Base-by-base conservation (phyloP, 2,113 vertebrate species). In the Brienomyrus longianalis region DNA sequence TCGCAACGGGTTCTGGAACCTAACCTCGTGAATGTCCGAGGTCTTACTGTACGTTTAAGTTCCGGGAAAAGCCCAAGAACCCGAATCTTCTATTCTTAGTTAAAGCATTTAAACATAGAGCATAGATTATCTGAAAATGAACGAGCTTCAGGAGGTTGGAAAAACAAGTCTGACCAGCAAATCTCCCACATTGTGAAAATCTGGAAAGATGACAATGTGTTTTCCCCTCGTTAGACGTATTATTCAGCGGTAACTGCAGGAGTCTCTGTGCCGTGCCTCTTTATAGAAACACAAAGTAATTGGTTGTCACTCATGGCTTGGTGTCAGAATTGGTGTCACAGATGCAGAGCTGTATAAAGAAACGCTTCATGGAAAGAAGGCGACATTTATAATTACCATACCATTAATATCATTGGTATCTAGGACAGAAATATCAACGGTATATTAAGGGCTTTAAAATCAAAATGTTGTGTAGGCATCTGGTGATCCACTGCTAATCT, bases 131-230 rank as follows among this genome's bases (percentile, higher is more conserved):
- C 43, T 83, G 88, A 52, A 70, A 70, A 89, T 47, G 87, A n/a
- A 35, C 27, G 4, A 6, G 27, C 74, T 70, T 27, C 62, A 31
- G 62, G 48, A 87, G 51, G 31, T 11, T 21, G 17, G 70, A 52
- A 89, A 83, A 89, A 83, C 48, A 1, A 74, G 88, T 89, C 88
- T 54, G 88, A 80, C 27, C 31, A 80, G 88, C 70, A 50, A 31
- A 31, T 19, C 13, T 52, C 31, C 43, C 39, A 45, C 77, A 83
- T 43, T 83, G 77, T 83, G 77, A 83, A 83, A 43, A 45, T 83
- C 35, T 83, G 77, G 43, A 83, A 31, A 70, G n/a, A 70, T 70
- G 62, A 70, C 62, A 70, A 8, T 39, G 70, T 0, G 6, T 80
- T 80, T 80, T 80, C 19, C 17, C 15, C 74, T 80, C 5, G 9